These are phyloP conservation scores for Poeciliopsis turneri DNA, from an alignment of 2,797 vertebrate species.

Conservation along the genomic window DNA sequence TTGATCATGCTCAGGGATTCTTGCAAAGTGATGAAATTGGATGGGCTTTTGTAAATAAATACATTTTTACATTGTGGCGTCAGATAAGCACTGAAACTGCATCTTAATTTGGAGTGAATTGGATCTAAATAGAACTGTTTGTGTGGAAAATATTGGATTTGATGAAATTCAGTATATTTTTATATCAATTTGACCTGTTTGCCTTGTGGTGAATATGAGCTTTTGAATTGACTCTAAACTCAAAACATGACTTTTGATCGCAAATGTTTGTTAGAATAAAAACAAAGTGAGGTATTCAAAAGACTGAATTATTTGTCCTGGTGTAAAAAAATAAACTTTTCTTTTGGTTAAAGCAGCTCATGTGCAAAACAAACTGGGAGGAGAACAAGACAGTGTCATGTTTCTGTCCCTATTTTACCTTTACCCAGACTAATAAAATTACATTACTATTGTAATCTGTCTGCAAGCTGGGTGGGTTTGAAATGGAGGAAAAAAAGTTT, in stretches of 20 bases:
- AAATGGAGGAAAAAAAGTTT: constrained; percentile 18
- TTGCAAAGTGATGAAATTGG: background rate
- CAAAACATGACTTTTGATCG: background rate
- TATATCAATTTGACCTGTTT: background rate
- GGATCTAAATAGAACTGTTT: background rate
- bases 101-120: background rate
- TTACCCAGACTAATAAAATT: constrained; percentile 33
- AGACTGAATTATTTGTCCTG: constrained; percentile 11
- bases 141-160: background rate
- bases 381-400: constrained; percentile 59
- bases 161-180: background rate
- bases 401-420: constrained; percentile 25
- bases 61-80: background rate
- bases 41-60: background rate
- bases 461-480: constrained; percentile 36
- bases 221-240: background rate
- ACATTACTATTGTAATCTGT: constrained; percentile 28
- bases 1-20: background rate
- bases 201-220: background rate
- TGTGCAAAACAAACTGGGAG: constrained; percentile 59
- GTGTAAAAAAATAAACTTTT: constrained; percentile 48
- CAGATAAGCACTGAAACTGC: background rate
- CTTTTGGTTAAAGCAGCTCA: constrained; percentile 43
- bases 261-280: constrained; percentile 12
- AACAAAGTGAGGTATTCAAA: no score